These are phyloP conservation scores for Erebia aethiops DNA, from an alignment of 2,888 invertebrate species.

Conservation along the genomic window DNA sequence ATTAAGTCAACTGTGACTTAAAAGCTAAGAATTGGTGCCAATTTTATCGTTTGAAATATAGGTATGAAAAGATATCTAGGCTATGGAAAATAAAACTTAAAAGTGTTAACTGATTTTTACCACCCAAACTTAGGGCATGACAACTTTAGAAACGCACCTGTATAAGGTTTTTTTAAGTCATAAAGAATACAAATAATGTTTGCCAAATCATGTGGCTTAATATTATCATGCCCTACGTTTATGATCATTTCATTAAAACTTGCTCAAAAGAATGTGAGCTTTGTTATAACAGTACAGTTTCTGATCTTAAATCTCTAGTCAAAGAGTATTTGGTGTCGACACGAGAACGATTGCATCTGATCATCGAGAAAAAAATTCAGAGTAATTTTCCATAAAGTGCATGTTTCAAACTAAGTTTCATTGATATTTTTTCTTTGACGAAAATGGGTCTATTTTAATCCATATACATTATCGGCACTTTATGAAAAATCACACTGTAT, in stretches of 20 bases:
- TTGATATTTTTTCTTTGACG: too few species aligned
- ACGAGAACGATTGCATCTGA: too few species aligned
- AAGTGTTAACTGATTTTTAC: constrained; percentile 2
- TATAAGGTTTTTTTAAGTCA: not conserved
- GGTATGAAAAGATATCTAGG: too few species aligned
- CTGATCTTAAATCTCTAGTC: not conserved
- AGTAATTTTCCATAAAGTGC: too few species aligned
- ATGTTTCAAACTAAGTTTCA: too few species aligned
- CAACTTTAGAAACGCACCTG: not conserved
- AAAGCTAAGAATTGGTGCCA: not conserved
- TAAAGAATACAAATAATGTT: not conserved
- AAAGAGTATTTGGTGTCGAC: too few species aligned
- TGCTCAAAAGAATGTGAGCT: not conserved
- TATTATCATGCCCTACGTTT: constrained; percentile 3
- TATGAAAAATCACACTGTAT: too few species aligned
- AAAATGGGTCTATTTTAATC: too few species aligned
- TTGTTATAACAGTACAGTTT: not conserved
- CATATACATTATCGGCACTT: too few species aligned
- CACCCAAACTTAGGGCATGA: constrained; percentile 10
- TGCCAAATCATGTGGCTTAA: not conserved
- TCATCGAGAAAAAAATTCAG: too few species aligned
- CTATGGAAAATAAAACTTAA: not conserved
- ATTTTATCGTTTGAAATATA: not conserved
- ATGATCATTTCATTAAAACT: constrained; percentile 8
- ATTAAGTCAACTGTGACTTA: too few species aligned